Base-by-base conservation (phyloP, 2,888 invertebrate genomes). In the Lordiphosa fenestrarum region DNA sequence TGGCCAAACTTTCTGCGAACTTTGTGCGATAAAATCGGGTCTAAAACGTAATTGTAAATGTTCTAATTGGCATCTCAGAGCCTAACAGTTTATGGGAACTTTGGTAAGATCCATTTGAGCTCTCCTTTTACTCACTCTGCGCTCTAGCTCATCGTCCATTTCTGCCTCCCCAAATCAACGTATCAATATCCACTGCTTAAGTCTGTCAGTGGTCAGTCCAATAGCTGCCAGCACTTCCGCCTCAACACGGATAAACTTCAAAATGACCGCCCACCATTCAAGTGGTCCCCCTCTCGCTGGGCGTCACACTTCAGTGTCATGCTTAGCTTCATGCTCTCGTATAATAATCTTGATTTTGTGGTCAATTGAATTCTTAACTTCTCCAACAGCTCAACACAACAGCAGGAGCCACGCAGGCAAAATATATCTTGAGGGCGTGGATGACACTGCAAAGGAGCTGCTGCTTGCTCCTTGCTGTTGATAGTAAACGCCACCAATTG, bases 271-370 rank as follows among this genome's bases (percentile, higher is more conserved):
- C 52, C 52, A 52, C 44, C 33, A 44, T 44, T 44, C 44, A 44
- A 44, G 44, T 44, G 33, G 46, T 21, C 62, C 38, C 5, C 21
- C 41, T 19, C 23, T 54, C 58, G 51, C 51, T 10, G 21, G 38
- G 47, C 36, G 19, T 19, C 38, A 55, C 44, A 30, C 30, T 30
- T 49, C 42, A 47, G 46, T 46, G 41, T 48, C 37, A 50, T 44
- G 70, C 42, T 42, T 46, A 40, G 41, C 51, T 51, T 57, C 53
- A 51, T 44, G 44, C 48, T 51, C 52, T 57, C 72, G 77, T 74
- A 76, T 80, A 85, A 86, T 86, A 86, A 86, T 86, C 87, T 86
- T 86, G 86, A 86, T 86, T 86, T 87, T 81, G 83, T 73, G 87
- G 86, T 86, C 87, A 87, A 86, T 86, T 86, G 86, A 87, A 86